Evolutionary conservation across 2,888 invertebrate genomes (phyloP), one percentile per base, ranked within the genome.

Genomic region (Heliconius charithonia): DNA sequence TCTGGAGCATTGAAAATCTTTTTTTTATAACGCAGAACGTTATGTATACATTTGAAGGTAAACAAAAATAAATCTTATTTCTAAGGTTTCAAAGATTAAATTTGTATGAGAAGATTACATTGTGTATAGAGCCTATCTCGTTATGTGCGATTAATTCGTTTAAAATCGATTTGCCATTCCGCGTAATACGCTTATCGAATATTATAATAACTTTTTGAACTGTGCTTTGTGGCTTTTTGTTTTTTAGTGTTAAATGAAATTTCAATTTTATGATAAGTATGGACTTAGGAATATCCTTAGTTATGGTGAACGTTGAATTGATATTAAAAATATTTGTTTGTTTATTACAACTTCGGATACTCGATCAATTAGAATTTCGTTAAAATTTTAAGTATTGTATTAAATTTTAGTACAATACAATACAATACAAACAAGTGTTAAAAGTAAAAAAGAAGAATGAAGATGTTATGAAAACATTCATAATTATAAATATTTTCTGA

Each of bases 121-220:
- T 16, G 45, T 66, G 29, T 62, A 27, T 75, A 56, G 67, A 76
- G 72, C 32, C 73, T 77, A 77, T 67, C 78, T 81, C 75, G 78
- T 81, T 81, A 79, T 78, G 74, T 78, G 80, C 78, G 74, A 82
- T 79, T 81, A 78, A 78, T 76, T 79, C 76, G 76, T 62, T 62
- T 12, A 79, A 76, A 81, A 82, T 81, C 78, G 79, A 83, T 83
- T 81, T 81, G 63, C 79, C 77, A 80, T 78, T 79, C 63, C 76
- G 51, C 76, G 59, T 82, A 82, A 80, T 77, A 83, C 77, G 79
- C 79, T 66, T 82, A 79, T 81, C 76, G 79, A 82, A 80, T 67
- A 77, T 76, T 77, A 79, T 56, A 77, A 79, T 75, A 78, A 80
- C 25, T 79, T 81, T 79, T 78, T 41, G 25, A 41, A 37, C 29